A percentile compares a stretch with the other conserved stretches of the same genome.
These are phyloP conservation scores for Hirundichthys speculiger DNA, from an alignment of 2,113 vertebrate species.

Conservation along the genomic window DNA sequence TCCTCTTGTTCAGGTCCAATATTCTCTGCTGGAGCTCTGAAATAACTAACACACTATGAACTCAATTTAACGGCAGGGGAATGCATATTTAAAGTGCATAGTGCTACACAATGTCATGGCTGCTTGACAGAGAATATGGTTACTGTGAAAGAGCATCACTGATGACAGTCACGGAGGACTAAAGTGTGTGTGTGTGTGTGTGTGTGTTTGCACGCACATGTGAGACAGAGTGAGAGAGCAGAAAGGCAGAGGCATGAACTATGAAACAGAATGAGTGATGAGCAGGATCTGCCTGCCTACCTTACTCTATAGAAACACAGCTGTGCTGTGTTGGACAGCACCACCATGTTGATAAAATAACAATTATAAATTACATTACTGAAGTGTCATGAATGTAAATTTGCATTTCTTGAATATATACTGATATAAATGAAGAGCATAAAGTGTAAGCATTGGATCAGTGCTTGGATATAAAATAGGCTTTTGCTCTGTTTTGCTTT, in stretches of 20 bases:
- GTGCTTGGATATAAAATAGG: neutral
- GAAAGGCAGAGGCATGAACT: slow-evolving; percentile 4
- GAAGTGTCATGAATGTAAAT: slow-evolving; percentile 1
- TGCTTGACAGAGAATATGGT: slow-evolving; percentile 47
- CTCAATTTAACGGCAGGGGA: slow-evolving; percentile 35
- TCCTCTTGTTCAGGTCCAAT: neutral
- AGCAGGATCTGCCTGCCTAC: slow-evolving; percentile 33
- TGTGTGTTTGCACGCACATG: slow-evolving; percentile 2
- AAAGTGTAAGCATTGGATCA: neutral
- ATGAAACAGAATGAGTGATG: slow-evolving; percentile 62
- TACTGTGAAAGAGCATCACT: slow-evolving; percentile 58
- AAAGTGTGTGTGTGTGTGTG: neutral
- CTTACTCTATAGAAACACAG: slow-evolving; percentile 25
- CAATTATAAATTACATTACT: slow-evolving; percentile 20
- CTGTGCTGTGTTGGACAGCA: slow-evolving; percentile 26
- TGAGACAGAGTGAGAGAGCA: neutral
- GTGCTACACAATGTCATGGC: slow-evolving; percentile 42
- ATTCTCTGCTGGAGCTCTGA: slow-evolving; percentile 9
- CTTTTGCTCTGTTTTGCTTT: too few relatives aligned
- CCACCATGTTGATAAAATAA: slow-evolving; percentile 22
- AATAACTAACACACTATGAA: slow-evolving; percentile 43
- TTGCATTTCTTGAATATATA: neutral
- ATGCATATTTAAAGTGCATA: slow-evolving; percentile 55
- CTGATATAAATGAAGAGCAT: neutral
- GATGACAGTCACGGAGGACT: slow-evolving; percentile 49